Evolutionary conservation across 2,797 vertebrate genomes (phyloP), one percentile per base, ranked within the genome.

Genomic region (Fistularia commersonii): DNA sequence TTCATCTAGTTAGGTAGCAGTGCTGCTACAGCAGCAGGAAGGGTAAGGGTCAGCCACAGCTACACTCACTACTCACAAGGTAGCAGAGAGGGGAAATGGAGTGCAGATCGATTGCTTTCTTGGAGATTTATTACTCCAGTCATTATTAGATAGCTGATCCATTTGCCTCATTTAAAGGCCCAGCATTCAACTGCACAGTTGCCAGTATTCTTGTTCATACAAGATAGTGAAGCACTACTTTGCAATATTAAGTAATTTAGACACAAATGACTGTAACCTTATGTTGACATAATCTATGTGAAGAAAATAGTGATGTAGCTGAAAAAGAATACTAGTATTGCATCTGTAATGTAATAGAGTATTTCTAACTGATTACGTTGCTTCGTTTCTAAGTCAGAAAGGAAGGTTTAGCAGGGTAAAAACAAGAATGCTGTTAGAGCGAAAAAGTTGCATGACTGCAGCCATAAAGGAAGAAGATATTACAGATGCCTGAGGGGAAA

Each of bases 21-120:
- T 1, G 45, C 41, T 39, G 9, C 74, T 50, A 70, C 23, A 23
- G 77, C 68, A 66, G 60, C 61, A 14, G 41, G 11, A 11, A 48
- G 72, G 83, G 84, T 61, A 76, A 33, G 34, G 83, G 78, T 79
- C 67, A 48, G n/a, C 8, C 6, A 40, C 67, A 48, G n/a, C 8
- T 5, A 40, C 14, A 58, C 58, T 70, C 72, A 57, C 52, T 69
- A 41, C 63, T 71, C 54, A 50, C 65, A 64, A 70, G 73, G 66
- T 61, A 60, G 60, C 6, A 13, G 50, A 5, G 58, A 47, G 60
- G 48, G 47, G 41, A 57, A 40, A 59, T 61, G 46, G 62, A 77
- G 61, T 6, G 50, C 45, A 59, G 60, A 81, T 84, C 65, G 65
- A 85, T 80, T 49, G n/a, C 33, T 40, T 51, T 41, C 48, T 8